These are phyloP conservation scores for Willisornis vidua DNA, from an alignment of 2,113 vertebrate species.

Conservation along the genomic window DNA sequence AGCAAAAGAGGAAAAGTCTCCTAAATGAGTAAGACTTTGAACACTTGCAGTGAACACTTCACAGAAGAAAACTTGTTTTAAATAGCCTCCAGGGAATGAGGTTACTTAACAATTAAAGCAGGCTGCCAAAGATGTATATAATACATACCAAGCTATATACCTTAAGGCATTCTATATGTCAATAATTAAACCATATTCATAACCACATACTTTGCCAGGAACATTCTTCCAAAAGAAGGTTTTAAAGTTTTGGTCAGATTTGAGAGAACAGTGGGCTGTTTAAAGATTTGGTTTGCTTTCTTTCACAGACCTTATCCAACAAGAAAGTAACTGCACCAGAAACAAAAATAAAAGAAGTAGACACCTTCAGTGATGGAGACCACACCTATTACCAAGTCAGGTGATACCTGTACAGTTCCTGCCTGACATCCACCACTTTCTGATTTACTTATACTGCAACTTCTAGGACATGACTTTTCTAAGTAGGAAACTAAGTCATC, in stretches of 20 bases:
- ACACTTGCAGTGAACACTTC: not conserved
- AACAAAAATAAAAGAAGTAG: not conserved
- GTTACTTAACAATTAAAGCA: not conserved
- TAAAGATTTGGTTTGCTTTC: not conserved
- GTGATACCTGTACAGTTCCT: not conserved
- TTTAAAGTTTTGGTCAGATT: not conserved
- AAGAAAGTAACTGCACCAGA: not conserved
- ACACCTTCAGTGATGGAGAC: not conserved
- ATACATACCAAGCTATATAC: not conserved
- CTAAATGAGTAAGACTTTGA: not conserved
- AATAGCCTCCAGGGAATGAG: not conserved
- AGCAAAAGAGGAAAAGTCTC: not conserved
- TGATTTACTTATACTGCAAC: not conserved
- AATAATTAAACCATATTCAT: not conserved
- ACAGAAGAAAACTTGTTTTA: constrained; percentile 11
- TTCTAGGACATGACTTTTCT: not conserved
- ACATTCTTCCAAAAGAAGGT: not conserved
- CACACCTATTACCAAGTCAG: not conserved
- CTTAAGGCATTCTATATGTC: not conserved
- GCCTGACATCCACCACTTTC: not conserved
- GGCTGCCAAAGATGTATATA: not conserved
- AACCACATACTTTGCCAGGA: not conserved
- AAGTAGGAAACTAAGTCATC: not conserved
- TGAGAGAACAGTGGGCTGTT: not conserved
- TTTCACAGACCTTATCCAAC: not conserved